A percentile compares a stretch with the other conserved stretches of the same genome.
Evolutionary conservation across 2,113 vertebrate species (phyloP).

Genomic region (Mohoua ochrocephala): DNA sequence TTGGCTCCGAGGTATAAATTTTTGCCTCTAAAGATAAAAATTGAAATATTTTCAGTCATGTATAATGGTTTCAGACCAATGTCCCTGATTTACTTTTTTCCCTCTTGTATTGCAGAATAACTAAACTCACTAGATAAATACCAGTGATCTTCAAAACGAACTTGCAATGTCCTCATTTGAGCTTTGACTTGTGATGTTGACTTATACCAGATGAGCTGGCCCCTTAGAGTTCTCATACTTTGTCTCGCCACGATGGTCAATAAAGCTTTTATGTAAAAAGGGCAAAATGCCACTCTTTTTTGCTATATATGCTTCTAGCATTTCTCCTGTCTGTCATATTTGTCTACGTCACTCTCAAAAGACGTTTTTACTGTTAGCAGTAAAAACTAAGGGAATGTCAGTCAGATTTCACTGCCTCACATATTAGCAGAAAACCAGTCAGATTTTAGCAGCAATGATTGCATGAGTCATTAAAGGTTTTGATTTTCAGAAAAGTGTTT

Average conservation of each 20-base stretch:
- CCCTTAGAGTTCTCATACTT: neutral
- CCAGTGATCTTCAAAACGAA: neutral
- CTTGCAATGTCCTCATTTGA: neutral
- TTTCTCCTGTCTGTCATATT: neutral
- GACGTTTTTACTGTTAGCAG: neutral
- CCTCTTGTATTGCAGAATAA: neutral
- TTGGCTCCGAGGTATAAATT: neutral
- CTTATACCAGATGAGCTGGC: neutral
- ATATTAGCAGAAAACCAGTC: neutral
- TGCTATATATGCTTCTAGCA: neutral
- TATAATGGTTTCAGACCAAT: neutral
- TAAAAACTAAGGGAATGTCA: neutral
- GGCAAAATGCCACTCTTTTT: neutral
- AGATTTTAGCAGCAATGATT: neutral
- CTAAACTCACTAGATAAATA: neutral
- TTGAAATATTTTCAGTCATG: neutral
- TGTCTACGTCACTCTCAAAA: neutral
- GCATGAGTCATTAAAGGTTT: neutral
- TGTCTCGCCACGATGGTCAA: neutral
- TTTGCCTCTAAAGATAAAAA: neutral
- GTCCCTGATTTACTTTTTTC: neutral
- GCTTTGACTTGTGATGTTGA: neutral
- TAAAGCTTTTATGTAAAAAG: neutral
- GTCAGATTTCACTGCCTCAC: neutral
- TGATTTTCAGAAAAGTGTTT: neutral